Evolutionary conservation across 2,888 invertebrate genomes (phyloP).

Genomic region (Lordiphosa andalusiaca): DNA sequence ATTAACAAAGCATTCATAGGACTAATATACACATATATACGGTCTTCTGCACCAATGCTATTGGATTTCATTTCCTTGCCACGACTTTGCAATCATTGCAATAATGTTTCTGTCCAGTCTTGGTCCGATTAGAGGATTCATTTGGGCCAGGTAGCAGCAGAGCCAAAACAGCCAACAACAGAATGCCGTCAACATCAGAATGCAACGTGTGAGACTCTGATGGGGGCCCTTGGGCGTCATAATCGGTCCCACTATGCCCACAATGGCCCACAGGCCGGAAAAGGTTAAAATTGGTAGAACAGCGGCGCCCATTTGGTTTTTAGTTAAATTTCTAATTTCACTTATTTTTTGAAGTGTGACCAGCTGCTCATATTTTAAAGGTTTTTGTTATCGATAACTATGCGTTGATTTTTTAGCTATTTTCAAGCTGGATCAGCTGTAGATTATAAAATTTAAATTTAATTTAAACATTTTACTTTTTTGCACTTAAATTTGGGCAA

Average conservation of each 20-base stretch:
- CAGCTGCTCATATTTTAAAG: no score
- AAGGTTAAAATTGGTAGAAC: conserved; percentile 89
- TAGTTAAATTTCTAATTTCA: background rate
- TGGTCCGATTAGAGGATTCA: conserved; percentile 95
- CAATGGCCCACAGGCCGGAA: conserved; percentile 91
- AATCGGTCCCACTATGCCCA: conserved; percentile 92
- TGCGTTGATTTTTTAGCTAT: no score
- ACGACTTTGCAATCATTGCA: conserved; percentile 88
- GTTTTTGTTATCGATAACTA: no score
- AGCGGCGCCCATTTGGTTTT: conserved; percentile 86
- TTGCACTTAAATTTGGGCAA: no score
- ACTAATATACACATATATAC: conserved; percentile 1
- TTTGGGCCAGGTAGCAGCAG: conserved; percentile 94
- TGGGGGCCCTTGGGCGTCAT: conserved; percentile 95
- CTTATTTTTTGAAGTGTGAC: no score
- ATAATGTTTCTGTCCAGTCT: conserved; percentile 86
- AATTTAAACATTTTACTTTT: no score
- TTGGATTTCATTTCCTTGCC: conserved; percentile 81
- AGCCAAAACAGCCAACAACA: conserved; percentile 96
- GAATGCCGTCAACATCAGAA: conserved; percentile 91
- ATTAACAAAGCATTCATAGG: no score
- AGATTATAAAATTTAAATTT: no score
- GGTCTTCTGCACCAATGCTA: conserved; percentile 24
- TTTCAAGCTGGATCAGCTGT: no score
- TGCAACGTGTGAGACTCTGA: conserved; percentile 93